Conservation (phyloP, 2,113 vertebrate species). For the Nannobrachium achirus region DNA sequence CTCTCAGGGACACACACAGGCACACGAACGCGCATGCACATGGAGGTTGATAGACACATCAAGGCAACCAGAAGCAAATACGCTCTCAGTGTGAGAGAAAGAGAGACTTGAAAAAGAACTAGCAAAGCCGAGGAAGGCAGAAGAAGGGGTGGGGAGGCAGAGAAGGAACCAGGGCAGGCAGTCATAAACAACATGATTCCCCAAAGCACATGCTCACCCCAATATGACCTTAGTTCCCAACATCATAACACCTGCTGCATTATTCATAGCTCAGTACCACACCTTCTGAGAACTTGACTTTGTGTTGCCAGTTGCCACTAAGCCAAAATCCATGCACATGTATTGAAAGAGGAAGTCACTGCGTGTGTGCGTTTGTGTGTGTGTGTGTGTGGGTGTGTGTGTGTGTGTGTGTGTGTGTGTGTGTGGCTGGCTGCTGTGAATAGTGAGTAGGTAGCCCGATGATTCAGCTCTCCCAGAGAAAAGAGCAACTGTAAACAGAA, state of each 20-base stretch:
- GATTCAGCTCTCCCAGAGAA: constrained; percentile 59
- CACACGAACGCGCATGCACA: background rate
- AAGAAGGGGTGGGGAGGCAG: background rate
- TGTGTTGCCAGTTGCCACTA: too few species aligned
- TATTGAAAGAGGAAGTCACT: background rate
- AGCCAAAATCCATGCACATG: too few species aligned
- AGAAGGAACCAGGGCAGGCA: too few species aligned
- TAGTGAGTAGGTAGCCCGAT: constrained; percentile 27
- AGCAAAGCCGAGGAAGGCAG: background rate
- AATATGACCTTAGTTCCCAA: constrained; percentile 28
- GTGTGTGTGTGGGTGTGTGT: constrained; percentile 4
- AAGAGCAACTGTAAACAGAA: constrained; percentile 58
- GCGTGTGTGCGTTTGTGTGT: background rate
- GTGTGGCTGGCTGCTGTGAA: constrained; percentile 26
- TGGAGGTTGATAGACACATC: background rate
- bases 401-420: background rate
- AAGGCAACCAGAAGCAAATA: too few species aligned
- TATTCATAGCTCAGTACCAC: constrained; percentile 51
- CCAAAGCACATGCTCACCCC: constrained; percentile 24
- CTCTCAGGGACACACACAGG: background rate
- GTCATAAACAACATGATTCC: background rate
- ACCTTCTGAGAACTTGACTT: background rate
- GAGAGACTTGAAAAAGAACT: background rate
- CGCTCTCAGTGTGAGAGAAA: too few species aligned
- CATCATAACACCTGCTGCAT: constrained; percentile 48